Conservation (phyloP, 2,888 invertebrate species). For the Panzeria rudis region DNA sequence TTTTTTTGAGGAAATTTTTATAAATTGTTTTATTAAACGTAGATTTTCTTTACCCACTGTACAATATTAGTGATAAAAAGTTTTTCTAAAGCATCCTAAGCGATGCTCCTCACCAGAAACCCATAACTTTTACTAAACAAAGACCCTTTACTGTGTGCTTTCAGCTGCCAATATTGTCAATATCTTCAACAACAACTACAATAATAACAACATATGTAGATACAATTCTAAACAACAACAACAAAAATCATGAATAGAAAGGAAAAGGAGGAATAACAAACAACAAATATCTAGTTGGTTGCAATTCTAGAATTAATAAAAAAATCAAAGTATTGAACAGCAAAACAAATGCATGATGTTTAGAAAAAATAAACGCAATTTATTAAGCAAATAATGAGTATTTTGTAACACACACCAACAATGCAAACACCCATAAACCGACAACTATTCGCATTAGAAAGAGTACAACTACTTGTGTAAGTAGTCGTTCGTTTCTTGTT, state of each 20-base stretch:
- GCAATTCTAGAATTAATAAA: conserved; percentile 29
- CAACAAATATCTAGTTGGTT: conserved; percentile 4
- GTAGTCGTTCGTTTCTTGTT: neutral
- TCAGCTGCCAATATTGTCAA: conserved; percentile 72
- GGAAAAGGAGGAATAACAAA: conserved; percentile 49
- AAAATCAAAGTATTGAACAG: neutral
- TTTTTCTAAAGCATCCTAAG: neutral
- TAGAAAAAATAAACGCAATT: conserved; percentile 66
- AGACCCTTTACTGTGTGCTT: conserved; percentile 47
- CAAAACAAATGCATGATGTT: conserved; percentile 20
- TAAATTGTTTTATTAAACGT: too few species aligned
- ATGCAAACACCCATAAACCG: conserved; percentile 10
- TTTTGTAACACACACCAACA: conserved; percentile 54
- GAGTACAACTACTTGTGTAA: conserved; percentile 7
- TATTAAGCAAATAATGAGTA: conserved; percentile 67
- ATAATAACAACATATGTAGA: conserved; percentile 30
- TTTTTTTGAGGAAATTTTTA: too few species aligned
- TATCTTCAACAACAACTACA: conserved; percentile 39
- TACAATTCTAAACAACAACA: conserved; percentile 13
- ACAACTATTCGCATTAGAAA: conserved; percentile 8
- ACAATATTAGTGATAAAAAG: neutral
- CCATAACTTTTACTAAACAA: conserved; percentile 37
- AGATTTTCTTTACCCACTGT: conserved; percentile 17
- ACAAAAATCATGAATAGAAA: conserved; percentile 60
- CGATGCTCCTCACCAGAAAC: conserved; percentile 14